Conservation (phyloP, 2,113 vertebrate genomes). For the Tapirus terrestris region DNA sequence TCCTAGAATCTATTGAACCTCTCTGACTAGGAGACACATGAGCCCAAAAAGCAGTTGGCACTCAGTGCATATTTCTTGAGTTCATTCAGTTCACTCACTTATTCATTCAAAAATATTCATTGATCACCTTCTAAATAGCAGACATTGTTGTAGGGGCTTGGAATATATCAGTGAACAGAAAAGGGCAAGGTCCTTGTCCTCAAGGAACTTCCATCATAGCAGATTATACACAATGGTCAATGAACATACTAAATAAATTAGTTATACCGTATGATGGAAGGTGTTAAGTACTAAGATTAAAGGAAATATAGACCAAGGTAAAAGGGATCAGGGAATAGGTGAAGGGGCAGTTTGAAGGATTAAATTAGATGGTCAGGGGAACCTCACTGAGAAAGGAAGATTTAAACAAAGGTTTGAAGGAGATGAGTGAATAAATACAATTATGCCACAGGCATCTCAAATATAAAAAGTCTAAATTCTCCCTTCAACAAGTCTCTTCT, state of each 20-base stretch:
- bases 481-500: background rate
- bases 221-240: background rate
- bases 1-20: background rate
- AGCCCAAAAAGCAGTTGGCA: background rate
- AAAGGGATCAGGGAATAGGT: background rate
- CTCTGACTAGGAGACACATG: background rate
- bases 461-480: background rate
- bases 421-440: background rate
- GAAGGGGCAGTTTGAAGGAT: background rate
- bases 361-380: background rate
- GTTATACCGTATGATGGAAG: background rate
- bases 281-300: background rate
- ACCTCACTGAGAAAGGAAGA: background rate
- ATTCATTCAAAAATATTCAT: background rate
- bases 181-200: background rate
- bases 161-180: background rate
- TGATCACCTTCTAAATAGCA: background rate
- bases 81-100: background rate
- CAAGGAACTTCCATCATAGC: background rate
- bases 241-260: background rate
- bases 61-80: background rate
- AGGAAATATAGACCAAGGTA: background rate
- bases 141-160: background rate
- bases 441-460: background rate
- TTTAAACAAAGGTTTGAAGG: background rate